phyloP scores from a whole-genome alignment of 2,113 vertebrate species.

The Clarias magur region DNA sequence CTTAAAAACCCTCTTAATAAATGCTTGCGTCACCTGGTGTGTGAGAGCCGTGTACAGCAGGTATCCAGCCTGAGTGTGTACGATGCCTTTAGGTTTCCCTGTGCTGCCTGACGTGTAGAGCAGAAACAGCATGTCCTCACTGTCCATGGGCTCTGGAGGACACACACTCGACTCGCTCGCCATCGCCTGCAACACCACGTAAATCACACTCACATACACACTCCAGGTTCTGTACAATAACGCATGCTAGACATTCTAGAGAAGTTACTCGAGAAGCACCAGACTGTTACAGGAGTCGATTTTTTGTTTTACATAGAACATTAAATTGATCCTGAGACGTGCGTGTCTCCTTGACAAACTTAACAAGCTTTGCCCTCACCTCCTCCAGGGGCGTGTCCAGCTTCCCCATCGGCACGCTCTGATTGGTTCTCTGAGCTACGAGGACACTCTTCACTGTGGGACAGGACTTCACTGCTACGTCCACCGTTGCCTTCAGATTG shows the following conservation, averaged over 20 bases:
- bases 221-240: background rate
- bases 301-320: background rate
- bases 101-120: constrained; percentile 91
- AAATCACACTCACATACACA: background rate
- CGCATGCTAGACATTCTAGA: too few species aligned
- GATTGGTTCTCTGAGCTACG: constrained; percentile 83
- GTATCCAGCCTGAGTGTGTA: constrained; percentile 91
- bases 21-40: constrained; percentile 77
- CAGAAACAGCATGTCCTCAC: constrained; percentile 87
- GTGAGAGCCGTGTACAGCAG: constrained; percentile 84
- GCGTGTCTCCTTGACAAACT: background rate
- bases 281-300: background rate
- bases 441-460: constrained; percentile 79
- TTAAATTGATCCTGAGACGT: background rate
- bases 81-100: constrained; percentile 85
- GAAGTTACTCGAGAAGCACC: background rate
- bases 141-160: constrained; percentile 81
- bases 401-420: constrained; percentile 72
- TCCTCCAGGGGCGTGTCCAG: constrained; percentile 82
- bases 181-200: constrained; percentile 76
- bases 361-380: constrained; percentile 62
- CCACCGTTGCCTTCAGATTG: constrained; percentile 82
- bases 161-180: constrained; percentile 73
- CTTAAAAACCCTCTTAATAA: too few species aligned
- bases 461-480: constrained; percentile 81